Evolutionary conservation across 2,888 invertebrate species (phyloP).

Genomic region (Scrobipalpa costella): DNA sequence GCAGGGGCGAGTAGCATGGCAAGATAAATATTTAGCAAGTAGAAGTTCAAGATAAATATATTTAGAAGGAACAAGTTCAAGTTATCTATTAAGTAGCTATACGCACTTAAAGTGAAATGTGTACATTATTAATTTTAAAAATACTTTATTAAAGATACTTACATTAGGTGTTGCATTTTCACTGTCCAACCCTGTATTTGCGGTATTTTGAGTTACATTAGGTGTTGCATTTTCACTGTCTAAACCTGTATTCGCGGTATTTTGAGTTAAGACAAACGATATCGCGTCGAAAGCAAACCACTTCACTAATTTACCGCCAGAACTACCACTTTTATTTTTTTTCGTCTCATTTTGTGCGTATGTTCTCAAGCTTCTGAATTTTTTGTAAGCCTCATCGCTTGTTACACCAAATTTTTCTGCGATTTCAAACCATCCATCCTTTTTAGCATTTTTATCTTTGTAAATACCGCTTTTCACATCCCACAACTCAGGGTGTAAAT

Average conservation of each 20-base stretch:
- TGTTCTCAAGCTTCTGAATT: conserved; percentile 37
- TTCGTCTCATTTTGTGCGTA: conserved; percentile 33
- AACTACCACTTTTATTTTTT: conserved; percentile 34
- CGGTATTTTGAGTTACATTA: no score
- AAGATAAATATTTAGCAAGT: conserved; percentile 24
- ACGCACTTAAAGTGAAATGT: background rate
- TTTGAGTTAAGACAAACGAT: conserved; percentile 36
- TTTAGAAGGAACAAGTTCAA: background rate
- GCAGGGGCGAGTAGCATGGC: conserved; percentile 32
- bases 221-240: no score
- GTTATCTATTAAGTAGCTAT: background rate
- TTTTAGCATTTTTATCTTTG: conserved; percentile 33
- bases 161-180: no score
- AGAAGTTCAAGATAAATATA: conserved; percentile 15
- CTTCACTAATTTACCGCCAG: conserved; percentile 35
- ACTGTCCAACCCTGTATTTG: no score
- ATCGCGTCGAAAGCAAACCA: conserved; percentile 37
- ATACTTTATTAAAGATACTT: no score
- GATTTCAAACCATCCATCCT: conserved; percentile 35
- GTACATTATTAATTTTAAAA: background rate
- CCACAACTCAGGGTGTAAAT: conserved; percentile 25
- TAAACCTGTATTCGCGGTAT: conserved; percentile 29
- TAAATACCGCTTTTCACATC: conserved; percentile 18
- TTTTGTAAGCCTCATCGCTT: conserved; percentile 37
- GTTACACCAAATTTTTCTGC: conserved; percentile 32